phyloP scores from a whole-genome alignment of 2,888 invertebrate genomes.

The Cantharis flavilabris region DNA sequence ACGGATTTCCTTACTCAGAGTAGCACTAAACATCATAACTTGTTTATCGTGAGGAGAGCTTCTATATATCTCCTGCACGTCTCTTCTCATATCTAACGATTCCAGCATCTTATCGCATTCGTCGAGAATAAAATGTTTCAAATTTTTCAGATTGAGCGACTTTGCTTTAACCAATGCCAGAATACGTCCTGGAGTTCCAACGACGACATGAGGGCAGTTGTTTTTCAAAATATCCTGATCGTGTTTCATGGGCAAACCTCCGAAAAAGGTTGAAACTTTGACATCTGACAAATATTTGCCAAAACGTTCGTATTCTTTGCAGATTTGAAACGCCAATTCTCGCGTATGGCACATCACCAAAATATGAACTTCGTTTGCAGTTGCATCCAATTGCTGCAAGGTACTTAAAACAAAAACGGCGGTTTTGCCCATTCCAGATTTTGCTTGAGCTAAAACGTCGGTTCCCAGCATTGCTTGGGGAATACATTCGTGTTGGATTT shows the following conservation, averaged over 20 bases:
- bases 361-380: constrained; percentile 95
- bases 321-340: constrained; percentile 98
- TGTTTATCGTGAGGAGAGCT: constrained; percentile 99
- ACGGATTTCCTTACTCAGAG: constrained; percentile 97
- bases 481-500: constrained; percentile 99
- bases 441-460: constrained; percentile 99
- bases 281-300: constrained; percentile 97
- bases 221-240: constrained; percentile 96
- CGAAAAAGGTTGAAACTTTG: constrained; percentile 97
- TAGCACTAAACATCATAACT: constrained; percentile 99
- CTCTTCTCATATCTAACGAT: constrained; percentile 95
- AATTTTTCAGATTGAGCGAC: constrained; percentile 89
- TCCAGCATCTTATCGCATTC: constrained; percentile 99
- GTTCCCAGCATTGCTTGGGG: constrained; percentile 99
- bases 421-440: constrained; percentile 99
- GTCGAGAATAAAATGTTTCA: constrained; percentile 98
- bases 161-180: constrained; percentile 91
- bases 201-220: constrained; percentile 97
- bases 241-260: constrained; percentile 94
- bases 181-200: constrained; percentile 97
- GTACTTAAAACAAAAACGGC: constrained; percentile 99
- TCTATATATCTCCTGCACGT: constrained; percentile 99
- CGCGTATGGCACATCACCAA: constrained; percentile 99
- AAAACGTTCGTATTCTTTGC: constrained; percentile 98
- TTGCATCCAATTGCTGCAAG: constrained; percentile 94